Conservation (phyloP, 1,140 invertebrate species). For the Protaetia brevitarsis region DNA sequence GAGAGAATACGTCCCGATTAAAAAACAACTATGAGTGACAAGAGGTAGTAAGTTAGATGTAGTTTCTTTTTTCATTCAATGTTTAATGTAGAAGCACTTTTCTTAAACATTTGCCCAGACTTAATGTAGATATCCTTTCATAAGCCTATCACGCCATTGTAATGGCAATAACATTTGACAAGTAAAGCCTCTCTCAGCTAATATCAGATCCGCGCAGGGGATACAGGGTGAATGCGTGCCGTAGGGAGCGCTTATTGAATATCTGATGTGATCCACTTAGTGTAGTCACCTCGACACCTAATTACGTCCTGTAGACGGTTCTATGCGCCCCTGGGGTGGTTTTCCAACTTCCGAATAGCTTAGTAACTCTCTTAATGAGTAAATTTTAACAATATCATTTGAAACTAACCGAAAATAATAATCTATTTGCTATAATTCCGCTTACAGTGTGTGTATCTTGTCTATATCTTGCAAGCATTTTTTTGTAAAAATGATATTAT, state of each 20-base stretch:
- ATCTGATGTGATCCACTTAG: constrained; percentile 26
- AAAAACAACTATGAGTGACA: too few species aligned
- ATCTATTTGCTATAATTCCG: too few species aligned
- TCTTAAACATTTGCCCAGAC: too few species aligned
- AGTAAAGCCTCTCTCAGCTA: constrained; percentile 23
- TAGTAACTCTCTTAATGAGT: too few species aligned
- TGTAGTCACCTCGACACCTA: constrained; percentile 17
- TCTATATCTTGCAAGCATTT: too few species aligned
- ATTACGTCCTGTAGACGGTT: constrained; percentile 8
- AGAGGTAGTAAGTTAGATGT: too few species aligned
- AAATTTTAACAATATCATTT: too few species aligned
- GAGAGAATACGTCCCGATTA: too few species aligned
- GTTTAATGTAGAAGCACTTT: too few species aligned
- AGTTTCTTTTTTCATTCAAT: too few species aligned
- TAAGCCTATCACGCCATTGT: constrained; percentile 3
- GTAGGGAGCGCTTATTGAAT: constrained; percentile 23
- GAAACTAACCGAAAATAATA: too few species aligned
- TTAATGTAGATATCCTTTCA: constrained; percentile 4
- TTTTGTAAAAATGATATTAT: not conserved
- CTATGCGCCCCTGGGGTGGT: not conserved
- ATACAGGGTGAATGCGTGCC: not conserved
- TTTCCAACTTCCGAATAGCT: not conserved
- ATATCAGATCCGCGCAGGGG: constrained; percentile 16
- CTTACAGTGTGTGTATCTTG: too few species aligned
- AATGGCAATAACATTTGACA: constrained; percentile 22